These are phyloP conservation scores for Okapia johnstoni DNA, from an alignment of 2,113 vertebrate genomes.

Conservation along the genomic window DNA sequence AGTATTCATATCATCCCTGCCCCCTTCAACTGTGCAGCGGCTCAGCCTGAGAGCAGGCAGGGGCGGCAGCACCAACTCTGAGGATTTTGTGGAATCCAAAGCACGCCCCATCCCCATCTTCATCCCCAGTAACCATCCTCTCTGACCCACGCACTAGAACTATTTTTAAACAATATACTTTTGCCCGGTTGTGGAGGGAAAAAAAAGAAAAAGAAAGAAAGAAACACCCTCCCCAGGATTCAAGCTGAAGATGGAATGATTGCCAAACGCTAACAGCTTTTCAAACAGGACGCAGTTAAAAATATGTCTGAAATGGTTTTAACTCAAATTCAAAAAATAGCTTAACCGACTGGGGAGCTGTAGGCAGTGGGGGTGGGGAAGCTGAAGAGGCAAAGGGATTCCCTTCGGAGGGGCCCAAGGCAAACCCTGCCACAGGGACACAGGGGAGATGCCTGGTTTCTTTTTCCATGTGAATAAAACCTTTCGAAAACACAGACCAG, in stretches of 20 bases:
- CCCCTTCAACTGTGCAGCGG: not conserved
- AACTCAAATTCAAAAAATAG: constrained; percentile 71
- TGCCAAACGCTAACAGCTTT: constrained; percentile 76
- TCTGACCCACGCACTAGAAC: constrained; percentile 58
- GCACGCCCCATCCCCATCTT: not conserved
- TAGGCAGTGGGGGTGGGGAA: constrained; percentile 50
- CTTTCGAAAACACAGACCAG: not conserved
- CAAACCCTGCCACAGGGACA: not conserved
- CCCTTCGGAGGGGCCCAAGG: not conserved
- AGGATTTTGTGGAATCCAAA: not conserved
- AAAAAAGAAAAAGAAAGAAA: not conserved
- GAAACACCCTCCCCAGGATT: constrained; percentile 51
- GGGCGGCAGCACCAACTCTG: not conserved
- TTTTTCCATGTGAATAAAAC: constrained; percentile 13
- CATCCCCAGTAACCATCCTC: constrained; percentile 6
- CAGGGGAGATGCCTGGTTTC: not conserved
- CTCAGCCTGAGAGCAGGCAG: not conserved
- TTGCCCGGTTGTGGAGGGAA: constrained; percentile 8
- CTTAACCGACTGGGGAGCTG: constrained; percentile 48
- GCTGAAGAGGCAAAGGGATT: constrained; percentile 53
- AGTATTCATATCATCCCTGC: too few species aligned
- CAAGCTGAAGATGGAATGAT: constrained; percentile 72
- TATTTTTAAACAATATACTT: constrained; percentile 70
- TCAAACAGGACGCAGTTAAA: constrained; percentile 69
- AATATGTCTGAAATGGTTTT: constrained; percentile 69